Evolutionary conservation across 2,113 vertebrate genomes (phyloP).

Genomic region (Oreotragus oreotragus): DNA sequence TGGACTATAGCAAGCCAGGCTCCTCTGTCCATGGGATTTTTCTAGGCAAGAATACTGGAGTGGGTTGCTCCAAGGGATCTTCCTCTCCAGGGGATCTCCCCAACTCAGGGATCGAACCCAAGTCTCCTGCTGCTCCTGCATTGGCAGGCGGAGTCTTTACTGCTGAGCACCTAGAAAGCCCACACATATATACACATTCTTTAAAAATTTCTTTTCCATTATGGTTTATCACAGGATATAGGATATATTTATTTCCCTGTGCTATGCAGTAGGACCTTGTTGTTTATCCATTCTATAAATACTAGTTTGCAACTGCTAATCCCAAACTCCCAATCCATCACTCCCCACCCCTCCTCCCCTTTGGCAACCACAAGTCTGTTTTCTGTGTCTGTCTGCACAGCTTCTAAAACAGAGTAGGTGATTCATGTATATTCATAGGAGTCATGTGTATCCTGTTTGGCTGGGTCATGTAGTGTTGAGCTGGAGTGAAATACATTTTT

Average conservation of each 20-base stretch:
- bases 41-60: neutral
- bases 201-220: neutral
- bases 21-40: neutral
- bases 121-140: neutral
- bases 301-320: neutral
- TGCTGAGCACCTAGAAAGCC: neutral
- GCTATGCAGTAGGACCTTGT: neutral
- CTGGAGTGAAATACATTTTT: neutral
- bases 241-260: neutral
- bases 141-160: neutral
- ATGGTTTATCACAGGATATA: neutral
- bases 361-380: neutral
- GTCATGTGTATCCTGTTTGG: neutral
- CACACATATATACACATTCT: neutral
- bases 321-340: neutral
- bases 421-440: neutral
- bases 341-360: neutral
- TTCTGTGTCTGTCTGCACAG: neutral
- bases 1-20: accelerated
- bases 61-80: neutral
- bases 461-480: neutral
- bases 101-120: accelerated
- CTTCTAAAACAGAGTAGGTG: neutral
- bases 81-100: neutral
- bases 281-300: neutral